These are phyloP conservation scores for Apus apus DNA, from an alignment of 2,113 vertebrate genomes.

Conservation along the genomic window DNA sequence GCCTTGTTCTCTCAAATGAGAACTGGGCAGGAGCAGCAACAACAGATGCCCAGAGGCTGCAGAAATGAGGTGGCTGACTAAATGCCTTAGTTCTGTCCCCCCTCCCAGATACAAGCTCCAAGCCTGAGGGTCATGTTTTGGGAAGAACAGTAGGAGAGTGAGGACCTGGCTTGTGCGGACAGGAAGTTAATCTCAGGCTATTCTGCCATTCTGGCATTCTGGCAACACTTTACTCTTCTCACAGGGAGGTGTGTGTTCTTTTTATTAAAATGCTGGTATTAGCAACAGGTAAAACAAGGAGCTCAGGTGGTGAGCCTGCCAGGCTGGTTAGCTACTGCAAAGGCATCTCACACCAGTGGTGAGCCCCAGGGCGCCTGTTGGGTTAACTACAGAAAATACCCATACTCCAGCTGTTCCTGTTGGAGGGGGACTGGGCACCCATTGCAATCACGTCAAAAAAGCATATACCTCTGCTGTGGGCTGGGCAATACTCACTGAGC, in stretches of 20 bases:
- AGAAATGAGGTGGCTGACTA: not conserved
- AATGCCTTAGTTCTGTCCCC: not conserved
- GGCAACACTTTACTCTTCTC: not conserved
- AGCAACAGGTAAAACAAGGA: not conserved
- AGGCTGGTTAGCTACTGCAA: not conserved
- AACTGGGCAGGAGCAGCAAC: not conserved
- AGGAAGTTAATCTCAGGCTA: not conserved
- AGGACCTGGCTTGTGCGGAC: not conserved
- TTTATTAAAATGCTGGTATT: not conserved
- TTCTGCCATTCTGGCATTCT: not conserved
- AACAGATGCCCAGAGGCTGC: not conserved
- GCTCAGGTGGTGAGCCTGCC: not conserved
- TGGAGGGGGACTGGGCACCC: accelerated
- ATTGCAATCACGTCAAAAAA: not conserved
- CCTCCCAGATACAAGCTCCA: not conserved
- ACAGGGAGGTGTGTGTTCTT: accelerated
- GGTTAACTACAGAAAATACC: not conserved
- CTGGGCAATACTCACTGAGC: not conserved
- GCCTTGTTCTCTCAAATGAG: not conserved
- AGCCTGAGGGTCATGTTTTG: not conserved
- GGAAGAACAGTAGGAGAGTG: not conserved
- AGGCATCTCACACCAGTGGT: not conserved
- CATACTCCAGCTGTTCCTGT: not conserved
- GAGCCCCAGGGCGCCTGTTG: not conserved
- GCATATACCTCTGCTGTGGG: not conserved